Percentiles rank a stretch among this genome's conserved stretches.
phyloP scores from a whole-genome alignment of 2,888 invertebrate genomes.

The Hypena proboscidalis region DNA sequence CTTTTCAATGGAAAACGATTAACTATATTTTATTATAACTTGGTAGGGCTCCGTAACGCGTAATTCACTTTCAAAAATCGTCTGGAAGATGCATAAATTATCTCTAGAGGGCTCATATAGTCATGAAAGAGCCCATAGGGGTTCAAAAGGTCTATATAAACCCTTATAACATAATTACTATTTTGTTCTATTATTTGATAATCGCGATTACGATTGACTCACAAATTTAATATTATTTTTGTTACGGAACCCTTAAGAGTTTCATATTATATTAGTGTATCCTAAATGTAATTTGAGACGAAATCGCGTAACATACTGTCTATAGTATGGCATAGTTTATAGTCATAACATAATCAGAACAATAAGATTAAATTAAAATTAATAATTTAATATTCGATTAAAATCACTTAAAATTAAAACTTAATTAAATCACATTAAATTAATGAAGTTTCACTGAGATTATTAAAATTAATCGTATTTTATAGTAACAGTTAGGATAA shows the following conservation, averaged over 20 bases:
- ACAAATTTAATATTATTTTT: no score
- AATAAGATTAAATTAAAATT: slow-evolving; percentile 24
- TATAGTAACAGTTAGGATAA: slow-evolving; percentile 31
- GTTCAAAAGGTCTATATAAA: no score
- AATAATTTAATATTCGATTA: slow-evolving; percentile 42
- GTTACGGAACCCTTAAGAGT: neutral
- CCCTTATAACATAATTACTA: no score
- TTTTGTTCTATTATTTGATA: no score
- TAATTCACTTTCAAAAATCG: no score
- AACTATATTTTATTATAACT: no score
- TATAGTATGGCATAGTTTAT: slow-evolving; percentile 24
- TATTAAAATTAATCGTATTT: slow-evolving; percentile 34
- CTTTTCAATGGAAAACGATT: slow-evolving; percentile 23
- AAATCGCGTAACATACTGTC: slow-evolving; percentile 6
- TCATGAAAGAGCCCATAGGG: no score
- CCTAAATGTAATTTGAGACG: neutral
- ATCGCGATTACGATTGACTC: no score
- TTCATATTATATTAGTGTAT: neutral
- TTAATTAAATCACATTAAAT: slow-evolving; percentile 52
- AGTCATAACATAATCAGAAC: slow-evolving; percentile 24
- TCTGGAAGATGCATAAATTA: no score
- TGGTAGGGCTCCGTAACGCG: no score
- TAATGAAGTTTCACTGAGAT: slow-evolving; percentile 42
- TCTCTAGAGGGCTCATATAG: no score
- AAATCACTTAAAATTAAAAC: slow-evolving; percentile 44